phyloP scores from a whole-genome alignment of 2,888 invertebrate species.

The Aelia acuminata region DNA sequence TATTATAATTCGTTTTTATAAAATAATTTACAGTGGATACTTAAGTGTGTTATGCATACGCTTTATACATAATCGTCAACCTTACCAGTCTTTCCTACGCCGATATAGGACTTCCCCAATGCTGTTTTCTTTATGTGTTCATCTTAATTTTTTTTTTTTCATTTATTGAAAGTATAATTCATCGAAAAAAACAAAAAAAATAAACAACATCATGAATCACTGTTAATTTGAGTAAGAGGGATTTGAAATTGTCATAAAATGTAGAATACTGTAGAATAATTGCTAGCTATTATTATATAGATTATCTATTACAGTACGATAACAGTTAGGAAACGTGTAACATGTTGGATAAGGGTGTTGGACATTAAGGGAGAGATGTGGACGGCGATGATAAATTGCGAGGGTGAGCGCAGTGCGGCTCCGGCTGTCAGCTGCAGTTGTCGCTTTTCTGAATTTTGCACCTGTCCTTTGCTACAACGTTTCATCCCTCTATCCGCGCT shows the following conservation, averaged over 20 bases:
- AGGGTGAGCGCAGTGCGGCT: conserved; percentile 12
- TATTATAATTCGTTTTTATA: too few species aligned
- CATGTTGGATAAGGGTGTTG: background rate
- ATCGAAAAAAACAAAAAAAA: too few species aligned
- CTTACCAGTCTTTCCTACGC: too few species aligned
- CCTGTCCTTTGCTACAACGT: background rate
- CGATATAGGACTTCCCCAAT: too few species aligned
- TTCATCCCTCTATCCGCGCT: background rate
- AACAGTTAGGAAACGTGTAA: background rate
- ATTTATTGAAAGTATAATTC: too few species aligned
- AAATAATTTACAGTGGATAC: too few species aligned
- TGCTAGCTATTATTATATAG: too few species aligned
- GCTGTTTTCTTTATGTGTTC: too few species aligned
- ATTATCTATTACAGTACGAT: background rate
- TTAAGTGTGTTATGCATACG: too few species aligned
- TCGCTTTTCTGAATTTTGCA: conserved; percentile 32
- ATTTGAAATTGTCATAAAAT: background rate
- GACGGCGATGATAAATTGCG: background rate
- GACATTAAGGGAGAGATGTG: background rate
- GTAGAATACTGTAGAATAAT: background rate
- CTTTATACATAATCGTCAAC: too few species aligned
- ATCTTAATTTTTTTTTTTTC: too few species aligned
- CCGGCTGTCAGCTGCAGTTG: conserved; percentile 39
- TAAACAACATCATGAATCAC: too few species aligned
- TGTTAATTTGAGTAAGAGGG: background rate